These are phyloP conservation scores for Leptopilina drosophilae DNA, from an alignment of 2,888 invertebrate genomes.

Conservation along the genomic window DNA sequence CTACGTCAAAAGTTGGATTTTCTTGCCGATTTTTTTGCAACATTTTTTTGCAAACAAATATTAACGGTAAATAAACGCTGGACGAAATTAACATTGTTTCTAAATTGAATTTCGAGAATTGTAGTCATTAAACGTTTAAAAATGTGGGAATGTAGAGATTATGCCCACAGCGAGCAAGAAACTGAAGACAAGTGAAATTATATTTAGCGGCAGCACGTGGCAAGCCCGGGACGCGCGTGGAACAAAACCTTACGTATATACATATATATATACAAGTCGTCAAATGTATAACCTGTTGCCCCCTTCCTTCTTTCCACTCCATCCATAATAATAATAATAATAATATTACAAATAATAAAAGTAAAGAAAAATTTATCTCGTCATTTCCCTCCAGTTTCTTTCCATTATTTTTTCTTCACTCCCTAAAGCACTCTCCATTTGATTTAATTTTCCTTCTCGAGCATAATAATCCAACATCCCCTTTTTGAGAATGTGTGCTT, in stretches of 20 bases:
- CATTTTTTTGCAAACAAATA: too few relatives aligned
- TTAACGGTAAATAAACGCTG: too few relatives aligned
- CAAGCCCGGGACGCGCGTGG: conserved; percentile 65
- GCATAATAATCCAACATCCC: neutral
- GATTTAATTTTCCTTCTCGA: neutral
- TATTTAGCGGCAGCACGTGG: conserved; percentile 75
- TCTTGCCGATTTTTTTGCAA: too few relatives aligned
- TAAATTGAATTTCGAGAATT: too few relatives aligned
- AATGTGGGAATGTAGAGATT: neutral
- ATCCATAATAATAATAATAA: neutral
- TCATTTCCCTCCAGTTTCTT: neutral
- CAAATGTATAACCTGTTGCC: conserved; percentile 55
- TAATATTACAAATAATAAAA: too few relatives aligned
- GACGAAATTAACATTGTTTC: too few relatives aligned
- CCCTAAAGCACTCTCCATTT: neutral
- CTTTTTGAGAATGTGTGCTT: neutral
- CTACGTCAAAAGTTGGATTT: too few relatives aligned
- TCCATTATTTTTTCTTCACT: neutral
- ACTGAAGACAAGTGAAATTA: conserved; percentile 57
- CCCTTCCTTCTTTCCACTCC: conserved; percentile 50
- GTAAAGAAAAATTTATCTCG: neutral
- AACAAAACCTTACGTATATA: conserved; percentile 52
- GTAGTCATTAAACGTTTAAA: neutral
- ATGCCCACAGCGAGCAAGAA: conserved; percentile 9
- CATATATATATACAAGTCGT: conserved; percentile 40